Evolutionary conservation across 2,888 invertebrate genomes (phyloP).

Genomic region (Euproctis similis): DNA sequence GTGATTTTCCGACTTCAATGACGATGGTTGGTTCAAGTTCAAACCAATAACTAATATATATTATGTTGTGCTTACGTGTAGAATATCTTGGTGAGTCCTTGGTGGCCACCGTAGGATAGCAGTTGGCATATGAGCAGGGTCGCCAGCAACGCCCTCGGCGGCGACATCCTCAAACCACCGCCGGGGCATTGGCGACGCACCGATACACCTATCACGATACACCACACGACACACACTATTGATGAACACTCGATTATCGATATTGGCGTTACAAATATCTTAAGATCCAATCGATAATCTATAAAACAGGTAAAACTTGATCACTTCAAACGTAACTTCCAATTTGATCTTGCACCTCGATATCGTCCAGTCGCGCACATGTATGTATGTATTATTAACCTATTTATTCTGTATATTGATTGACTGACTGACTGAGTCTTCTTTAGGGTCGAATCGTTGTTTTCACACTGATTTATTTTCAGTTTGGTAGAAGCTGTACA

Average conservation of each 20-base stretch:
- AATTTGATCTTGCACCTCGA: not conserved
- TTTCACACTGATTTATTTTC: constrained; percentile 5
- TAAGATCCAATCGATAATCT: no score
- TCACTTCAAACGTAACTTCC: no score
- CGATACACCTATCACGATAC: constrained; percentile 57
- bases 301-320: no score
- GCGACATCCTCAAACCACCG: constrained; percentile 66
- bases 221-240: constrained; percentile 18
- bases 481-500: constrained; percentile 12
- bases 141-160: constrained; percentile 72
- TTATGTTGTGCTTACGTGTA: constrained; percentile 53
- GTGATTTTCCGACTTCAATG: no score
- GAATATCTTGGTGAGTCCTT: constrained; percentile 73
- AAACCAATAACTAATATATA: not conserved
- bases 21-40: not conserved
- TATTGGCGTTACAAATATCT: not conserved
- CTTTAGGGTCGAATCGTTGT: constrained; percentile 9
- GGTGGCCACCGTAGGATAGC: constrained; percentile 71
- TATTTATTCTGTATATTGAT: no score
- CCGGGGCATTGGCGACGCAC: constrained; percentile 66
- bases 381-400: no score
- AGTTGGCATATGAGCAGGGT: constrained; percentile 65
- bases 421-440: no score
- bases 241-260: constrained; percentile 5
- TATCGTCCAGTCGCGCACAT: not conserved